A percentile compares a stretch with the other conserved stretches of the same genome.
Conservation (phyloP, 2,113 vertebrate species). For the Oreotrochilus melanogaster region DNA sequence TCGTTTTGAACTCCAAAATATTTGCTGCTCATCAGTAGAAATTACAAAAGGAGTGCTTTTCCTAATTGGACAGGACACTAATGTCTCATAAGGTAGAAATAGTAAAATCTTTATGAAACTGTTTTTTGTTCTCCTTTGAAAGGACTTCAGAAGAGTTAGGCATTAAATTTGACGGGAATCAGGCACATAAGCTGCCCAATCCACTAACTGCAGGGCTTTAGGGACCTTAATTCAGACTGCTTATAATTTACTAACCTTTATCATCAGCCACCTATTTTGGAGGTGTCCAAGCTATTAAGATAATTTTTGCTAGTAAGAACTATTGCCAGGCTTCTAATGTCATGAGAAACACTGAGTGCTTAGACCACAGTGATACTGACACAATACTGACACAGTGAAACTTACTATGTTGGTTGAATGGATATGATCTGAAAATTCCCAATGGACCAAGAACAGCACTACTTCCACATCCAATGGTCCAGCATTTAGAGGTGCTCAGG, state of each 20-base stretch:
- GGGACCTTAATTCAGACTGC: background rate
- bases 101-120: background rate
- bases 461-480: background rate
- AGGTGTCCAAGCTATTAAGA: background rate
- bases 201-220: background rate
- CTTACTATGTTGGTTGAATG: background rate
- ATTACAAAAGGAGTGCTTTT: slow-evolving; percentile 2
- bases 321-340: background rate
- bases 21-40: slow-evolving; percentile 12
- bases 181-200: background rate
- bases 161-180: background rate
- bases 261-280: background rate
- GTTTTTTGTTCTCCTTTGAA: background rate
- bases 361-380: background rate
- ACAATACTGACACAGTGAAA: background rate
- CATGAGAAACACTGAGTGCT: background rate
- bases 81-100: background rate
- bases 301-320: background rate
- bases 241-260: background rate
- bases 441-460: background rate
- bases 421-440: background rate
- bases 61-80: background rate
- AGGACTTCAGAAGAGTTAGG: background rate
- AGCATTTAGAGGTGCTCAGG: background rate
- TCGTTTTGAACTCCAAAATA: background rate